Conservation (phyloP, 2,888 invertebrate species). For the Torymus aiolomorphi region DNA sequence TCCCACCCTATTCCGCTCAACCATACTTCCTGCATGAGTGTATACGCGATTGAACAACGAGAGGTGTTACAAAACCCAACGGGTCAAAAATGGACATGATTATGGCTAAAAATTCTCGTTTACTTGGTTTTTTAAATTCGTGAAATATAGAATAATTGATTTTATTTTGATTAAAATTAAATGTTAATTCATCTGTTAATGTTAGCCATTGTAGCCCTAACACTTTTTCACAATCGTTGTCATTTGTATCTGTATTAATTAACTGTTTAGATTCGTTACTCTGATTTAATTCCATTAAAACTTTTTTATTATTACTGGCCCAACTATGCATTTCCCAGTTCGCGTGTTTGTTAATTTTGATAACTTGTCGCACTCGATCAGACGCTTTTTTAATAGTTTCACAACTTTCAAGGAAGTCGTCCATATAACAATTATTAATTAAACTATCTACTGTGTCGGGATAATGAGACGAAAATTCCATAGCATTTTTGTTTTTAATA, state of each 20-base stretch:
- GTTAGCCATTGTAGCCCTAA: conserved; percentile 13
- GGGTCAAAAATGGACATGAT: conserved; percentile 24
- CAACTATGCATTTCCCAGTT: conserved; percentile 14
- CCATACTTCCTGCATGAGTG: conserved; percentile 10
- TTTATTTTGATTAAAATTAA: conserved; percentile 3
- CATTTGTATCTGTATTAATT: not conserved
- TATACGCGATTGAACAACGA: not conserved
- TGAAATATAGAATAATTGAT: not conserved
- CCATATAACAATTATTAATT: conserved; percentile 36
- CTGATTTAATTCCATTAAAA: not conserved
- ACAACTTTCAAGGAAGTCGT: not conserved
- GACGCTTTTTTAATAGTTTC: not conserved
- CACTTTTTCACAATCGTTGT: not conserved
- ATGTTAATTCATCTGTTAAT: conserved; percentile 2
- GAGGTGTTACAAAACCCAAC: too few species aligned
- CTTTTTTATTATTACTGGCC: not conserved
- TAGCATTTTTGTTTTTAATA: too few species aligned
- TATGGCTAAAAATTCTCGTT: conserved; percentile 6
- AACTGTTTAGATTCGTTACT: not conserved
- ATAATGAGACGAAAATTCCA: conserved; percentile 56
- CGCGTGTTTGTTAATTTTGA: not conserved
- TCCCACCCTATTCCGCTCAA: conserved; percentile 2
- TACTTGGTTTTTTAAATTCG: not conserved
- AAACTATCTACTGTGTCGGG: conserved; percentile 62
- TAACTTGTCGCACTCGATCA: not conserved